Evolutionary conservation across 2,888 invertebrate species (phyloP), one percentile per base, ranked within the genome.

Genomic region (Sarcophaga carnaria): DNA sequence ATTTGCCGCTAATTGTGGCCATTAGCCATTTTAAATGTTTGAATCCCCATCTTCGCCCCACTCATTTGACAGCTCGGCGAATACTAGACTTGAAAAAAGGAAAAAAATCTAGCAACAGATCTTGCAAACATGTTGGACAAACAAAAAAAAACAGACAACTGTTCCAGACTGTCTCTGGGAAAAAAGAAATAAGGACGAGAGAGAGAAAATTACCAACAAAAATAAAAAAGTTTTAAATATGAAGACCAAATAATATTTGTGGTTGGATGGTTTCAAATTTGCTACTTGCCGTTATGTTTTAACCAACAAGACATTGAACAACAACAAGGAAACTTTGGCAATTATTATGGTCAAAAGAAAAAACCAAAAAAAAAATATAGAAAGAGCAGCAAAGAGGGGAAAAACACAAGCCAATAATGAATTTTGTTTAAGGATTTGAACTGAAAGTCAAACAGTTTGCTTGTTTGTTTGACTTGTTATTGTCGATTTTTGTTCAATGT

Each of bases 1-100:
- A 88, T 88, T 88, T 88, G 86, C 66, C 72, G 88, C 88, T 88
- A 88, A 88, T 88, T 86, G 86, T 76, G 54, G 81, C 88, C 81
- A 88, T 88, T 88, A 86, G 88, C 81, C 79, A 84, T 84, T 82
- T 79, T 54, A 79, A 87, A 71, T 72, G 60, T 75, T 54, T 54
- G 54, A 54, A 54, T 0, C 37, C 37, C 10, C 37, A 1, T 37
- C 8, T 3, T 2, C 37, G 0, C 37, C 10, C 2, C 37, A 8
- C 8, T 37, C 37, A 10, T 37, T 37, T 8, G 37, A 37, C 37
- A 37, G 37, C 37, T 2, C 2, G 2, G 37, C 37, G 10, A 37
- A 37, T 37, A 37, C 37, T 37, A 37, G 8, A 37, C 8, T 37
- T 37, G 37, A 37, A 37, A 37, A 37, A 2, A 10, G 8, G 8